A percentile compares a stretch with the other conserved stretches of the same genome.
Evolutionary conservation across 2,888 invertebrate species (phyloP).

Genomic region (Ectropis crepuscularia): DNA sequence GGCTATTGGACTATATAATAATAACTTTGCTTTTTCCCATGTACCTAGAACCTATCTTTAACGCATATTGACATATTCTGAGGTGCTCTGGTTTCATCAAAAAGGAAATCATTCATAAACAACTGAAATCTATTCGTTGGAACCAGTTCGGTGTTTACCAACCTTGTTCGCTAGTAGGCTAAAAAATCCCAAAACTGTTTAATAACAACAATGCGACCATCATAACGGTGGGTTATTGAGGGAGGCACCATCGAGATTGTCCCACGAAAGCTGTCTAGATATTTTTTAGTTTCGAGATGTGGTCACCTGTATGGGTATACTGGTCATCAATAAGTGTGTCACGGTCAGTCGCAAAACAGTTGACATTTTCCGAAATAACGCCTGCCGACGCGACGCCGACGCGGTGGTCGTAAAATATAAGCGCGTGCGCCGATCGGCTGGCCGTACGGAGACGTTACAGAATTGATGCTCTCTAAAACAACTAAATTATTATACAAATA

Average conservation of each 20-base stretch:
- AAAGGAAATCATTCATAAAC: conserved; percentile 16
- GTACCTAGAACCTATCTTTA: too few relatives aligned
- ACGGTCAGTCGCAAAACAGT: conserved; percentile 46
- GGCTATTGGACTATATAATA: too few relatives aligned
- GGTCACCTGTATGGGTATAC: background rate
- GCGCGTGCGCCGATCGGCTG: too few relatives aligned
- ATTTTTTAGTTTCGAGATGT: background rate
- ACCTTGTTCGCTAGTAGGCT: conserved; percentile 18
- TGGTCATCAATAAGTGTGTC: conserved; percentile 42
- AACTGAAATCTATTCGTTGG: background rate
- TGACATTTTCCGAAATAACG: conserved; percentile 48
- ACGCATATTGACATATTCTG: background rate
- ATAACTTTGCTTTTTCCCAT: too few relatives aligned
- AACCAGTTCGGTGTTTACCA: conserved; percentile 18
- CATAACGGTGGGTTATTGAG: background rate
- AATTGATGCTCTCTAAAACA: too few relatives aligned
- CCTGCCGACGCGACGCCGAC: conserved; percentile 17
- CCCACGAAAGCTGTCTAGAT: conserved; percentile 12
- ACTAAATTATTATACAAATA: too few relatives aligned
- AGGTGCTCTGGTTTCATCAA: background rate
- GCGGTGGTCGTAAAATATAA: conserved; percentile 14
- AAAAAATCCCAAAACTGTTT: conserved; percentile 21
- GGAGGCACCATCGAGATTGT: background rate
- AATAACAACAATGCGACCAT: conserved; percentile 11
- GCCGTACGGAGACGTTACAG: too few relatives aligned